phyloP scores from a whole-genome alignment of 2,113 vertebrate genomes.

The Cyprinodon brontotheroides region DNA sequence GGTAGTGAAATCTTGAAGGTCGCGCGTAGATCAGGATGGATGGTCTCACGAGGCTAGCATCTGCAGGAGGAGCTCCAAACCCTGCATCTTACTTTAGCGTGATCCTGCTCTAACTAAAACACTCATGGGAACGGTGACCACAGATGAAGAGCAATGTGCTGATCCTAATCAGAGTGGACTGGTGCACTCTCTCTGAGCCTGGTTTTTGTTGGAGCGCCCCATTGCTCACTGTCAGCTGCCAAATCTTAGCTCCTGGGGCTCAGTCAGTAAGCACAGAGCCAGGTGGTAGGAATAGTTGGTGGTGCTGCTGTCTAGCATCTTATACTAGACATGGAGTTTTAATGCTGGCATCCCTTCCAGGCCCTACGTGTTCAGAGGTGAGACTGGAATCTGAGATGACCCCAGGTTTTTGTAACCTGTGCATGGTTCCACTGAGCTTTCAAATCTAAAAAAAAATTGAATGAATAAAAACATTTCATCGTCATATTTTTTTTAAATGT shows the following conservation, averaged over 20 bases:
- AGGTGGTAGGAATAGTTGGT: background rate
- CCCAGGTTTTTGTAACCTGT: background rate
- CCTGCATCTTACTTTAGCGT: too few relatives aligned
- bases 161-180: background rate
- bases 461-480: too few relatives aligned
- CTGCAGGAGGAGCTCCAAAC: background rate
- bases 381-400: background rate
- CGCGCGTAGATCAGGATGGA: too few relatives aligned
- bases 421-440: background rate
- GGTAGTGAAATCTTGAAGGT: too few relatives aligned
- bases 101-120: background rate
- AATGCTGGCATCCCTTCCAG: background rate
- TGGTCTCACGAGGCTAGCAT: too few relatives aligned
- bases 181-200: background rate
- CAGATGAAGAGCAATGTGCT: background rate
- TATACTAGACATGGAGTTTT: too few relatives aligned
- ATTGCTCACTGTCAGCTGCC: too few relatives aligned
- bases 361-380: background rate
- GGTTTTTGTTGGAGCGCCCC: background rate
- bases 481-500: background rate
- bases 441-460: background rate
- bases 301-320: background rate
- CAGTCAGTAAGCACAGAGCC: background rate
- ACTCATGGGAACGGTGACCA: too few relatives aligned
- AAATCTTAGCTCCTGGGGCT: background rate